A percentile compares a stretch with the other conserved stretches of the same genome.
phyloP scores from a whole-genome alignment of 2,888 invertebrate species.

The Branchellion lobata region DNA sequence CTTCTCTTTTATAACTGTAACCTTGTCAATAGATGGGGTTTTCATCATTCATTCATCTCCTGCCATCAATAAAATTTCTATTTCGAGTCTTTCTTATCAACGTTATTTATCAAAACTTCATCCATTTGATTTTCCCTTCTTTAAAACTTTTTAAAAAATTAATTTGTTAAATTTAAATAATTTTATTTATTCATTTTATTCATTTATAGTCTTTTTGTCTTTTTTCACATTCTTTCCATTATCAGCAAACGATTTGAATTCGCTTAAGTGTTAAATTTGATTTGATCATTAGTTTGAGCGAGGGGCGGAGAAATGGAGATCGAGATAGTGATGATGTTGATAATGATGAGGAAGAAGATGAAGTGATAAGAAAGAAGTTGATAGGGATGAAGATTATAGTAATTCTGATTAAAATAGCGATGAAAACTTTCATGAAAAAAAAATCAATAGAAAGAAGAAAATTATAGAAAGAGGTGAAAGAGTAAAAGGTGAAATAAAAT shows the following conservation, averaged over 20 bases:
- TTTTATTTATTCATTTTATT: background rate
- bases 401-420: no score
- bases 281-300: conserved; percentile 16
- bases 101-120: background rate
- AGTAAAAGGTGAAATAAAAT: no score
- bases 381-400: no score
- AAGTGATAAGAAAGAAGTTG: background rate
- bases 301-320: background rate
- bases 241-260: background rate
- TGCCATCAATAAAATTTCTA: no score
- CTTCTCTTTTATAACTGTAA: no score
- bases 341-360: background rate
- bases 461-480: no score
- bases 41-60: no score
- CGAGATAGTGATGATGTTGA: background rate
- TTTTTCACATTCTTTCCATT: background rate
- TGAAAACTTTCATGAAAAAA: no score
- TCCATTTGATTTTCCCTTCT: background rate
- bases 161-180: background rate
- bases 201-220: background rate
- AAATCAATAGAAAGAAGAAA: no score
- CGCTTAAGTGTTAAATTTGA: conserved; percentile 1
- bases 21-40: no score
- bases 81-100: background rate
- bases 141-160: background rate